Evolutionary conservation across 2,888 invertebrate species (phyloP), one percentile per base, ranked within the genome.

Genomic region (Helleia helle): DNA sequence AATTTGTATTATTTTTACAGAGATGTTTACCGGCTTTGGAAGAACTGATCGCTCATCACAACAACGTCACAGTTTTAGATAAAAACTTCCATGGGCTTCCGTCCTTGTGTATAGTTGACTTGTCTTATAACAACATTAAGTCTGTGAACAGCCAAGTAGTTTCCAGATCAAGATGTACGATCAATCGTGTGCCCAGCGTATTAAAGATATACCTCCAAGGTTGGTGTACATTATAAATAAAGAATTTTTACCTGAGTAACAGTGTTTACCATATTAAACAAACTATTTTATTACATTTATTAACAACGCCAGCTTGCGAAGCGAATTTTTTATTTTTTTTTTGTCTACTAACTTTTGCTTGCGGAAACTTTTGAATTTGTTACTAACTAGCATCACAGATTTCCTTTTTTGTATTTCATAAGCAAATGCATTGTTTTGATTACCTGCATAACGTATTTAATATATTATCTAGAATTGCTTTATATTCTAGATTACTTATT

Each of bases 1-100:
- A n/a, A n/a, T n/a, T n/a, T n/a, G n/a, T n/a, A n/a, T 27, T 28
- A 36, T 45, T 18, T 40, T 87, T 87, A 43, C 80, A 94, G 94
- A 92, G 93, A 37, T 90, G 90, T 74, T 84, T 95, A 53, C 93
- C 93, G 12, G 88, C 90, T 25, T 69, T 95, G 50, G 92, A 92
- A 65, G 90, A 91, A 55, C 69, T 95, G 41, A 88, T 91, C 50
- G 93, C 92, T 1, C 91, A 92, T 41, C 89, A 92, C 64, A 95
- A 95, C 65, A 89, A 90, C 50, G 84, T 95, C 37, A 91, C 90
- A 2, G 75, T 88, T 31, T 79, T 94, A 54, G 92, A 93, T 47
- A 89, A 90, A 58, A 94, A 94, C 65, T 94, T 94, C 69, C 92
- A 93, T 54, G 94, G 94, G 1, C 75, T 94, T 47, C 94, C 94